Percentiles rank a stretch among this genome's conserved stretches.
Conservation (phyloP, 2,113 vertebrate species). For the Pogonocichla stellata region DNA sequence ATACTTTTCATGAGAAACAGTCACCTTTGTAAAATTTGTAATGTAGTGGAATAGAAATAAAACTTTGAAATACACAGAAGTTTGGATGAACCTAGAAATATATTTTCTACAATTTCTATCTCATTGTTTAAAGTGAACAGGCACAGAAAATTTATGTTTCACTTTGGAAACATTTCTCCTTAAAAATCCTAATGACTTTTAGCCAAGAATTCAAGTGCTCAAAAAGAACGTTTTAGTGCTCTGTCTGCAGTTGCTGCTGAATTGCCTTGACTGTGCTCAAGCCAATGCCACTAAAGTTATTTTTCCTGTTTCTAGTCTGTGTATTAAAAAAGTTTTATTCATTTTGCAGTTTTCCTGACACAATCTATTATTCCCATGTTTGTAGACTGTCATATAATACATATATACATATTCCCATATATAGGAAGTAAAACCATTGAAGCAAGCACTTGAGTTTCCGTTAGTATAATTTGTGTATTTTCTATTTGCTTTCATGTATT, state of each 20-base stretch:
- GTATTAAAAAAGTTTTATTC: not conserved
- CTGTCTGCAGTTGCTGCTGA: not conserved
- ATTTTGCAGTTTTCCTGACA: not conserved
- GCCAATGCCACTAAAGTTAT: not conserved
- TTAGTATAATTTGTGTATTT: not conserved
- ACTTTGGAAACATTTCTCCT: not conserved
- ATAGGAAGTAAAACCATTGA: not conserved
- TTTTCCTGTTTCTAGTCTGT: not conserved
- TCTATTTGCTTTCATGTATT: not conserved
- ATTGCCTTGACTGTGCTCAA: not conserved
- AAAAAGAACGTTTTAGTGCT: not conserved
- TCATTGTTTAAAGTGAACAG: not conserved
- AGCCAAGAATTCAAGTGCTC: not conserved
- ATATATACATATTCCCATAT: too few relatives aligned
- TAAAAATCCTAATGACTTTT: not conserved
- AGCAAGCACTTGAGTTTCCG: not conserved
- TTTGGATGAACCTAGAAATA: not conserved
- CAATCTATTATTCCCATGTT: not conserved
- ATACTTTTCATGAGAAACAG: not conserved
- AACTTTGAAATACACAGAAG: not conserved
- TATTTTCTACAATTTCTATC: not conserved
- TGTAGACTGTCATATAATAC: not conserved
- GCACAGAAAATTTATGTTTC: not conserved
- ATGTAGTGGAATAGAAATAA: not conserved
- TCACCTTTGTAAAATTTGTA: not conserved